Percentiles rank a stretch among this genome's conserved stretches.
phyloP scores from a whole-genome alignment of 2,797 vertebrate genomes.

The Valencia hispanica region DNA sequence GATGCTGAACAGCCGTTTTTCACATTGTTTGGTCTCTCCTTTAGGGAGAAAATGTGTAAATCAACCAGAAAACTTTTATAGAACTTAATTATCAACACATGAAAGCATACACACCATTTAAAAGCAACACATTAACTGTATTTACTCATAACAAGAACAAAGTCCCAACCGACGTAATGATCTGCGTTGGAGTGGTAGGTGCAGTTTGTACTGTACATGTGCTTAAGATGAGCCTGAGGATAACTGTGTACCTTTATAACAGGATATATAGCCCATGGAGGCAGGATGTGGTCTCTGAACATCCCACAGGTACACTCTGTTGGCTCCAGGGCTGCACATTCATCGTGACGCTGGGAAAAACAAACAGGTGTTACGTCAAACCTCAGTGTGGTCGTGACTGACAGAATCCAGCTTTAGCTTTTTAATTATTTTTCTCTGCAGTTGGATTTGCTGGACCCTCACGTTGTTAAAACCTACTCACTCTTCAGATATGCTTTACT shows the following conservation, averaged over 20 bases:
- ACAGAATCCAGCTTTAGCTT: slow-evolving; percentile 10
- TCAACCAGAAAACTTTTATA: neutral
- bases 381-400: slow-evolving; percentile 9
- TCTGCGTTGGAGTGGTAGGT: slow-evolving; percentile 36
- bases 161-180: slow-evolving; percentile 24
- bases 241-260: slow-evolving; percentile 84
- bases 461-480: neutral
- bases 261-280: slow-evolving; percentile 92
- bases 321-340: slow-evolving; percentile 82
- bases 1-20: slow-evolving; percentile 74
- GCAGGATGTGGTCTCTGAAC: slow-evolving; percentile 90
- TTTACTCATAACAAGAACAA: slow-evolving; percentile 22
- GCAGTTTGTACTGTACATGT: slow-evolving; percentile 31
- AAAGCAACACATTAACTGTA: slow-evolving; percentile 6
- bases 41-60: slow-evolving; percentile 29
- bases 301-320: slow-evolving; percentile 85
- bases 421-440: neutral
- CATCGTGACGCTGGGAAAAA: slow-evolving; percentile 86
- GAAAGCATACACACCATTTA: slow-evolving; percentile 4
- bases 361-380: slow-evolving; percentile 31
- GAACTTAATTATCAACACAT: neutral
- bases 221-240: slow-evolving; percentile 17
- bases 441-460: neutral
- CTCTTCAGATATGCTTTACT: neutral
- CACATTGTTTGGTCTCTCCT: slow-evolving; percentile 86